Base-by-base conservation (phyloP, 2,797 vertebrate genomes). In the Chelon labrosus region DNA sequence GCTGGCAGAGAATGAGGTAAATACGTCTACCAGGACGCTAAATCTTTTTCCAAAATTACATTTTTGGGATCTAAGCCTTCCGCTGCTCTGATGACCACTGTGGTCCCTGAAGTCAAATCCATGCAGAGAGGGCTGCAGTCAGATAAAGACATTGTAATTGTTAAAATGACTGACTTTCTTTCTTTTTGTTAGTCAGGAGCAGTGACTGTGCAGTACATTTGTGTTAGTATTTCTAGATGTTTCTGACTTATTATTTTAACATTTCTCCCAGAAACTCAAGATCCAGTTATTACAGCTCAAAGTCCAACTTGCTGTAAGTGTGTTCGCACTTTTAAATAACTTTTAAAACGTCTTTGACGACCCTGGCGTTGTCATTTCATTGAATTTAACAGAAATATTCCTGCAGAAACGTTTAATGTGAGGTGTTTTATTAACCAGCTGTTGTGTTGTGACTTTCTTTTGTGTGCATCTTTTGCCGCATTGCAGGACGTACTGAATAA, bases 1-100 rank as follows among this genome's bases (percentile, higher is more conserved):
- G 63, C 90, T 97, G 84, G 90, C 96, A 73, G 96, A 99, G 89
- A 99, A 96, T 2, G 97, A 99, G 95, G 98, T 99, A 93, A 85
- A 82, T 9, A 9, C 14, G 3, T 46, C 17, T 2, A n/a, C 44
- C 44, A 46, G 17, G 44, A 17, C 7, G 16, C 44, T 17, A 3
- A 16, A 14, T 13, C 41, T 44, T 5, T 44, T 44, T 7, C 41
- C 39, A 41, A 13, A 16, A 7, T 14, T 13, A 14, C 16, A 17
- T 46, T 27, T 5, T 16, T 46, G n/a, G 16, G 3, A 44, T 44
- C 16, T 17, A 17, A 44, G 42, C 42, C 17, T 12, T 2, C 17
- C 14, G 16, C 42, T 44, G 16, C 5, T 44, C 42, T 44, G 6
- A 16, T 5, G 41, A 17, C 16, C 1, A 5, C 16, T 44, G 16